Percentiles rank a stretch among this genome's conserved stretches.
phyloP scores from a whole-genome alignment of 2,113 vertebrate species.

The Hydrochoerus hydrochaeris region DNA sequence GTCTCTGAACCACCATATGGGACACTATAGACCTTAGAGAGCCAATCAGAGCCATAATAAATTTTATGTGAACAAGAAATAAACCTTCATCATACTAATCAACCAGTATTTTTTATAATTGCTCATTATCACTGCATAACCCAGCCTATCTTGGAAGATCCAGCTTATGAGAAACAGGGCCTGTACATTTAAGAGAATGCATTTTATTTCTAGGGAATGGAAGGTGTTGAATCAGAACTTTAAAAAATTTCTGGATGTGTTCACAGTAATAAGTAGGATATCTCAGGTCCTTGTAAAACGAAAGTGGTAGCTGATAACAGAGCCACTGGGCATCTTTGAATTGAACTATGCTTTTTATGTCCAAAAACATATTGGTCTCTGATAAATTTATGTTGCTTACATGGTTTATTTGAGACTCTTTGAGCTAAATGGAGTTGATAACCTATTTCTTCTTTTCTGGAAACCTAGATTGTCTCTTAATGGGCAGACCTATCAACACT shows the following conservation, averaged over 20 bases:
- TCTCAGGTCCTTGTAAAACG: slow-evolving; percentile 27
- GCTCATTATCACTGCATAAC: background rate
- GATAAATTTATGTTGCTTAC: slow-evolving; percentile 40
- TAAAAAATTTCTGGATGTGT: background rate
- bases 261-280: background rate
- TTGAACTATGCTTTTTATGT: background rate
- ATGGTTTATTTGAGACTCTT: background rate
- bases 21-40: background rate
- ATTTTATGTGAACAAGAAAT: slow-evolving; percentile 40
- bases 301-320: slow-evolving; percentile 29
- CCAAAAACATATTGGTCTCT: background rate
- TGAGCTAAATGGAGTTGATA: slow-evolving; percentile 5
- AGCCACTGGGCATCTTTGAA: slow-evolving; percentile 37
- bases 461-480: slow-evolving; percentile 25
- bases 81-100: background rate
- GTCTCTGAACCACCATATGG: background rate
- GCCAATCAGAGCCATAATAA: background rate
- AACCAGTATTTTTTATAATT: slow-evolving; percentile 42
- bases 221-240: slow-evolving; percentile 11
- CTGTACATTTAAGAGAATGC: slow-evolving; percentile 29
- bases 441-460: slow-evolving; percentile 16
- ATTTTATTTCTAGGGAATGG: slow-evolving; percentile 7
- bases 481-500: slow-evolving; percentile 6
- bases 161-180: background rate
- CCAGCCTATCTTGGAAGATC: background rate